Evolutionary conservation across 2,888 invertebrate genomes (phyloP).

Genomic region (Sisyra nigra): DNA sequence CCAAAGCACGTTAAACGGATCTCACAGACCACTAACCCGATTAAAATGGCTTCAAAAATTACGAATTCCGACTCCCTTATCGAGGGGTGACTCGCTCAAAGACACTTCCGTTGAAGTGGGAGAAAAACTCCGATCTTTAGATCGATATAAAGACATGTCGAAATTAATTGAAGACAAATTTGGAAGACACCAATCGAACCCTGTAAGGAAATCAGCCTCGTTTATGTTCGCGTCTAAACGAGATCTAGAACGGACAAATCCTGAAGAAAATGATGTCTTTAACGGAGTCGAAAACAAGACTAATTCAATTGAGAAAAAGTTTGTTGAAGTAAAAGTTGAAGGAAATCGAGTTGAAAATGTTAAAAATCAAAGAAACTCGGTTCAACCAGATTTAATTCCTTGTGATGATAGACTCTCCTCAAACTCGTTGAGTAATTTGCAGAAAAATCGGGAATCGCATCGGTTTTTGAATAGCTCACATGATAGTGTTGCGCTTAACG

Average conservation of each 20-base stretch:
- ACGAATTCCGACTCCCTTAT: neutral
- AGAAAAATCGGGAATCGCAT: neutral
- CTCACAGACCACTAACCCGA: neutral
- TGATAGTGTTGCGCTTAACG: constrained; percentile 14
- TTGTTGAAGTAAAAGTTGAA: neutral
- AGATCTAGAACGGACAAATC: constrained; percentile 18
- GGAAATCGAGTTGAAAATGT: neutral
- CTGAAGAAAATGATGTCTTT: constrained; percentile 14
- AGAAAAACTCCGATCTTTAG: constrained; percentile 49
- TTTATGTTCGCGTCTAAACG: constrained; percentile 24
- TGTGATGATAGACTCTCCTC: constrained; percentile 7
- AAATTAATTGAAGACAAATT: constrained; percentile 52
- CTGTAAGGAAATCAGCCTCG: constrained; percentile 25
- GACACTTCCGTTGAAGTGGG: too few species aligned
- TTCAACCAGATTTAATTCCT: constrained; percentile 21
- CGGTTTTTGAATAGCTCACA: too few species aligned
- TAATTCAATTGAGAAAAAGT: neutral
- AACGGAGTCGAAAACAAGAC: constrained; percentile 20
- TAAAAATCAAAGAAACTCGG: neutral
- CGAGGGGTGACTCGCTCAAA: neutral
- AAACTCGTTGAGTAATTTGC: neutral
- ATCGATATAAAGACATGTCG: constrained; percentile 55
- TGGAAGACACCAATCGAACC: constrained; percentile 20
- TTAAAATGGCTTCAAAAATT: too few species aligned
- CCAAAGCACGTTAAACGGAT: neutral